Evolutionary conservation across 2,797 vertebrate species (phyloP), one percentile per base, ranked within the genome.

Genomic region (Galago senegalensis): DNA sequence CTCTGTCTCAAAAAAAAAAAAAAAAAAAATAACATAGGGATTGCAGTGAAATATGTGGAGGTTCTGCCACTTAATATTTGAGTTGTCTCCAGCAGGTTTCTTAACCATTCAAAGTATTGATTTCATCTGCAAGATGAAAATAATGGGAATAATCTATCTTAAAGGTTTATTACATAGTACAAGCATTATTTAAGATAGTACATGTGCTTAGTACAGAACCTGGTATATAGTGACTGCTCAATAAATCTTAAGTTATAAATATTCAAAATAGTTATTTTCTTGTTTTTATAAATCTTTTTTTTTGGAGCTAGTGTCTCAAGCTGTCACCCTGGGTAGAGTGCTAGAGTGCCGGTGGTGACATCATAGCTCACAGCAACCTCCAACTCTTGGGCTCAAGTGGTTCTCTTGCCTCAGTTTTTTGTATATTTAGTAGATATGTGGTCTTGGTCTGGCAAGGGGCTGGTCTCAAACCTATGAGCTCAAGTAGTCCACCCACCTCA

Each of bases 191-290:
- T 95, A 20, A 91, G 65, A 29, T 75, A 61, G 46, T 93, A 53
- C 6, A 61, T 60, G 23, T 80, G 65, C 40, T 94, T 87, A 93
- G 25, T 72, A 85, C 5, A 85, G 58, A 65, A 76, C 6, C 34
- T 93, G 60, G 25, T 82, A 43, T 8, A 46, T 34, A 49, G 7
- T 61, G 72, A 60, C 31, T 86, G 21, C 27, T 83, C 29, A 89
- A 14, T 97, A 91, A 92, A 72, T 88, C n/a, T 80, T 89, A 84
- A 77, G n/a, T 87, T 93, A 65, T 92, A 40, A 90, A 63, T 95
- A 89, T 77, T 89, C 21, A 90, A 31, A 94, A 73, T 34, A 88
- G 27, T 91, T 94, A 56, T 37, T 94, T 95, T 34, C 34, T 34
- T 34, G 34, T 34, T 82, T 37, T 89, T 16, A 61, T 61, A 86